Evolutionary conservation across 2,797 vertebrate genomes (phyloP).

Genomic region (Aldrovandia affinis): DNA sequence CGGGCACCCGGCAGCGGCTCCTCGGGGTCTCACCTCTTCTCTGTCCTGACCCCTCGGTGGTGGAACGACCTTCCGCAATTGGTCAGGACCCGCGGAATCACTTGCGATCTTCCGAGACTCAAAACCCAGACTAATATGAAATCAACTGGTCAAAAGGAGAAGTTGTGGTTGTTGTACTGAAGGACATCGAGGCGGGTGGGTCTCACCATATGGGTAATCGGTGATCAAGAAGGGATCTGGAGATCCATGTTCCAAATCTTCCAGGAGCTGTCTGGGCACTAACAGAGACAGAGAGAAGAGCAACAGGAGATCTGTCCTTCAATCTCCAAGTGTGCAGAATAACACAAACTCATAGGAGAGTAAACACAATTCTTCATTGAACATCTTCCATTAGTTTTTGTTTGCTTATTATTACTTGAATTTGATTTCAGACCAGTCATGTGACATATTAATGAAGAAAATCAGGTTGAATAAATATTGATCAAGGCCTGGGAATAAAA

Average conservation of each 20-base stretch:
- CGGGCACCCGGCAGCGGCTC: no score
- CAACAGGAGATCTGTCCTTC: slow-evolving; percentile 20
- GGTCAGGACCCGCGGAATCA: no score
- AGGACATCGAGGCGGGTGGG: neutral
- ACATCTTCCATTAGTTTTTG: neutral
- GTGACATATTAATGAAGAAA: no score
- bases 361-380: neutral
- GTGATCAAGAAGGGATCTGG: slow-evolving; percentile 85
- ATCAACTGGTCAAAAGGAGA: neutral
- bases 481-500: neutral
- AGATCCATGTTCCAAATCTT: slow-evolving; percentile 77
- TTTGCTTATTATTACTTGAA: neutral
- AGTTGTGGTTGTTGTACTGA: neutral
- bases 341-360: neutral
- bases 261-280: slow-evolving; percentile 86
- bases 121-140: no score
- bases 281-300: slow-evolving; percentile 38
- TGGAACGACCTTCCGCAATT: no score
- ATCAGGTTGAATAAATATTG: neutral
- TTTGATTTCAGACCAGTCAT: neutral
- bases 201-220: slow-evolving; percentile 87
- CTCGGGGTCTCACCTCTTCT: no score
- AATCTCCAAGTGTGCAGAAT: neutral
- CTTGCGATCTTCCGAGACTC: no score
- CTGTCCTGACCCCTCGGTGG: no score